Evolutionary conservation across 2,797 vertebrate genomes (phyloP).

Genomic region (Miichthys miiuy): DNA sequence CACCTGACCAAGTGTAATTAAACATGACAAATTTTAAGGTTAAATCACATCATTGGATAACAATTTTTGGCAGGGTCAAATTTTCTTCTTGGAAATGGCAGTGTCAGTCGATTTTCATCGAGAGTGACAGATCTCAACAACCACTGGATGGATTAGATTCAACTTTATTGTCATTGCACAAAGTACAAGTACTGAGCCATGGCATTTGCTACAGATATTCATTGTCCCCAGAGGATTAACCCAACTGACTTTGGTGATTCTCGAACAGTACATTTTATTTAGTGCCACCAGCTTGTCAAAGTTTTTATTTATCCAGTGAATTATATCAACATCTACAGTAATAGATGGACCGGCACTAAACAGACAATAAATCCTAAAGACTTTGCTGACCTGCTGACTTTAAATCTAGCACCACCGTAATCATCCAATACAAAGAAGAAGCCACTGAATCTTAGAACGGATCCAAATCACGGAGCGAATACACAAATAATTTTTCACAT

Average conservation of each 20-base stretch:
- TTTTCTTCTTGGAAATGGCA: too few species aligned
- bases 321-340: not conserved
- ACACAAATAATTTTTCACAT: too few species aligned
- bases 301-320: not conserved
- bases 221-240: not conserved
- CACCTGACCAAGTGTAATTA: too few species aligned
- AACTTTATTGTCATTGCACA: too few species aligned
- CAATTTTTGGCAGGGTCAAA: too few species aligned
- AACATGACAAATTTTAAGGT: too few species aligned
- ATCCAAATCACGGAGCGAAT: too few species aligned
- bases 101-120: too few species aligned
- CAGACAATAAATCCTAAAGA: not conserved
- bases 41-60: too few species aligned
- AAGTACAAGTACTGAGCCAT: too few species aligned
- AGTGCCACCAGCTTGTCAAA: not conserved
- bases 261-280: not conserved
- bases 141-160: not conserved
- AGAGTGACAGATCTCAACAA: not conserved
- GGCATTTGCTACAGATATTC: not conserved
- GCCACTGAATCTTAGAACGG: too few species aligned
- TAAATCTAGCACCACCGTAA: not conserved
- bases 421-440: not conserved
- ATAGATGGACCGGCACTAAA: not conserved
- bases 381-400: not conserved
- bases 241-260: not conserved